Percentiles rank a stretch among this genome's conserved stretches.
Evolutionary conservation across 2,113 vertebrate genomes (phyloP).

Genomic region (Protobothrops mucrosquamatus): DNA sequence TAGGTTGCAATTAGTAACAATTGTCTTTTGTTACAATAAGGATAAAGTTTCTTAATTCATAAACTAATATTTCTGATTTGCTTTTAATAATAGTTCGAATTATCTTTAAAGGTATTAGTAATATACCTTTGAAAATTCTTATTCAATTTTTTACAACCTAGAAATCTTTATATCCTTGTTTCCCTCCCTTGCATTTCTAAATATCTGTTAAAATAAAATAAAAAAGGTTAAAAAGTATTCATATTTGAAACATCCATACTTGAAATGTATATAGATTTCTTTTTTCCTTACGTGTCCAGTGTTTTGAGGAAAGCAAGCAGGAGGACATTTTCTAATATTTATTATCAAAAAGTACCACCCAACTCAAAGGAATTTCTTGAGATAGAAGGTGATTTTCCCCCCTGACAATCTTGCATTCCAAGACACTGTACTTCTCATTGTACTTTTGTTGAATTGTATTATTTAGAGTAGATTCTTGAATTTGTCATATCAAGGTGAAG

Average conservation of each 20-base stretch:
- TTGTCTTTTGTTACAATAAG: neutral
- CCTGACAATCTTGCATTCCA: neutral
- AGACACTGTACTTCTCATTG: neutral
- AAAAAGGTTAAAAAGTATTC: neutral
- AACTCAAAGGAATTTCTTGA: neutral
- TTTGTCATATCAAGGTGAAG: neutral
- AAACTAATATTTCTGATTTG: neutral
- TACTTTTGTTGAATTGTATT: neutral
- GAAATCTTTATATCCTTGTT: neutral
- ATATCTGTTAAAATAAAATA: neutral
- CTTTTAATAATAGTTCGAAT: neutral
- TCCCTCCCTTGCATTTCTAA: neutral
- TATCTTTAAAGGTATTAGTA: neutral
- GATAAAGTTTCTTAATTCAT: neutral
- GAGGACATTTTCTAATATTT: neutral
- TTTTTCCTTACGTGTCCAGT: neutral
- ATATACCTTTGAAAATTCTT: neutral
- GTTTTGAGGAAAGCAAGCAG: neutral
- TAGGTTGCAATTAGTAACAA: neutral
- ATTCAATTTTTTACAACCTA: neutral
- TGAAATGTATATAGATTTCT: neutral
- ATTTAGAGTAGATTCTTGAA: neutral
- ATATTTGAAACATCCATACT: neutral
- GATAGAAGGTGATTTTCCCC: neutral
- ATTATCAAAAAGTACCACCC: neutral